Percentiles rank a stretch among this genome's conserved stretches.
Conservation (phyloP, 2,113 vertebrate genomes). For the Hippoglossus stenolepis region DNA sequence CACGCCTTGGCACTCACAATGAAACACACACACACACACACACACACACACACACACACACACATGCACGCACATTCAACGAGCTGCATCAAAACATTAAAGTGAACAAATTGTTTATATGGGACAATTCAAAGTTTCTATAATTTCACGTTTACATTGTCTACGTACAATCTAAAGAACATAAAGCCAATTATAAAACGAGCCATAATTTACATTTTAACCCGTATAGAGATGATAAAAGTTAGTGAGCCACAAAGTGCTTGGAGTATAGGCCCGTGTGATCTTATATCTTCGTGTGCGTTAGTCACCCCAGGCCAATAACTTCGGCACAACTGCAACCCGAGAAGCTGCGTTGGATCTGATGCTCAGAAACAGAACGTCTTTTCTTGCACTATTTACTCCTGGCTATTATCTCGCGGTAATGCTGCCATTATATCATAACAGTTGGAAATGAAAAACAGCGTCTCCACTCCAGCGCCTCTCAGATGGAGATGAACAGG, state of each 20-base stretch:
- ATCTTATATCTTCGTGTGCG: constrained; percentile 28
- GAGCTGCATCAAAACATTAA: neutral
- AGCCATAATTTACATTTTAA: neutral
- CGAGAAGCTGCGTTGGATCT: constrained; percentile 12
- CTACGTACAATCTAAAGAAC: neutral
- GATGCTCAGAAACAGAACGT: constrained; percentile 15
- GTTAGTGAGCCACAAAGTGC: constrained; percentile 33
- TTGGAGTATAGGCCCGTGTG: constrained; percentile 1
- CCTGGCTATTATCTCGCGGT: neutral
- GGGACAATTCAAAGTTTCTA: neutral
- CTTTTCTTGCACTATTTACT: constrained; percentile 19
- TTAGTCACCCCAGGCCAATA: constrained; percentile 23
- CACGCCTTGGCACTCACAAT: neutral
- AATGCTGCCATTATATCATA: constrained; percentile 28
- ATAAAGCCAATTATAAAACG: constrained; percentile 9
- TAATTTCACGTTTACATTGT: neutral
- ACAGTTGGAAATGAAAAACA: constrained; percentile 26
- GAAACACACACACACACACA: too few species aligned
- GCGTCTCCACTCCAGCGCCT: constrained; percentile 22
- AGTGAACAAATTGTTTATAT: neutral
- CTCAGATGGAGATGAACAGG: constrained; percentile 3
- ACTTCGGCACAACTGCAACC: constrained; percentile 28
- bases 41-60: neutral
- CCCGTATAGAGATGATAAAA: constrained; percentile 16
- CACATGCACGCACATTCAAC: neutral